Evolutionary conservation across 2,113 vertebrate genomes (phyloP).

Genomic region (Balaenoptera acutorostrata): DNA sequence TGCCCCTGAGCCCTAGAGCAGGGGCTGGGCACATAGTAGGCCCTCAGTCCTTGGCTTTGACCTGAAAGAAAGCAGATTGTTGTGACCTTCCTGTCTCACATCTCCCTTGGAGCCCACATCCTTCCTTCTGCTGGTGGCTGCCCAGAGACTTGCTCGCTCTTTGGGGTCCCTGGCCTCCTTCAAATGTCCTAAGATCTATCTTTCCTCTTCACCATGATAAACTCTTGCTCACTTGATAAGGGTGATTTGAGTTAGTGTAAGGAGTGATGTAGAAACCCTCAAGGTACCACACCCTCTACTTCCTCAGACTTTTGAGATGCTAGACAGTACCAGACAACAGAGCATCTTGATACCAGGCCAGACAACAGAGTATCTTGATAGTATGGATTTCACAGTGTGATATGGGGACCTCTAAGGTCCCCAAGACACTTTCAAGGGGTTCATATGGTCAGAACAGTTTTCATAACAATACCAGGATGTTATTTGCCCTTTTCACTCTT

Average conservation of each 20-base stretch:
- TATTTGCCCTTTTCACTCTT: not conserved
- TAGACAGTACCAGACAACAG: not conserved
- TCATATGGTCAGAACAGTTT: not conserved
- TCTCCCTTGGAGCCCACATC: no score
- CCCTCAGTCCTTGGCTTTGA: not conserved
- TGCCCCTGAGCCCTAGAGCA: not conserved
- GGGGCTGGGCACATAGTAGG: not conserved
- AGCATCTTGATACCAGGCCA: no score
- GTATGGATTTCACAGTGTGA: not conserved
- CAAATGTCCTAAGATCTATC: not conserved
- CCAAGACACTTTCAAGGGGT: not conserved
- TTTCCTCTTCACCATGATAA: not conserved
- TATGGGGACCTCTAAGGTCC: not conserved
- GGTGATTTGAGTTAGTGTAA: not conserved
- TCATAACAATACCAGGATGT: not conserved
- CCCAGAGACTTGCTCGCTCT: not conserved
- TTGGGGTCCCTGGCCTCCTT: not conserved
- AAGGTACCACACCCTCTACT: rapidly evolving
- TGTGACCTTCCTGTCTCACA: not conserved
- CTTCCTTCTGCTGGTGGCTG: not conserved
- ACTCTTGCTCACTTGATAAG: not conserved
- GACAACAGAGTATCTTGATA: not conserved
- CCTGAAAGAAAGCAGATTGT: not conserved
- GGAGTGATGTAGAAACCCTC: not conserved
- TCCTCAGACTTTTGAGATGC: not conserved